Percentiles rank a stretch among this genome's conserved stretches.
phyloP scores from a whole-genome alignment of 2,113 vertebrate species.

The Patagioenas fasciata region DNA sequence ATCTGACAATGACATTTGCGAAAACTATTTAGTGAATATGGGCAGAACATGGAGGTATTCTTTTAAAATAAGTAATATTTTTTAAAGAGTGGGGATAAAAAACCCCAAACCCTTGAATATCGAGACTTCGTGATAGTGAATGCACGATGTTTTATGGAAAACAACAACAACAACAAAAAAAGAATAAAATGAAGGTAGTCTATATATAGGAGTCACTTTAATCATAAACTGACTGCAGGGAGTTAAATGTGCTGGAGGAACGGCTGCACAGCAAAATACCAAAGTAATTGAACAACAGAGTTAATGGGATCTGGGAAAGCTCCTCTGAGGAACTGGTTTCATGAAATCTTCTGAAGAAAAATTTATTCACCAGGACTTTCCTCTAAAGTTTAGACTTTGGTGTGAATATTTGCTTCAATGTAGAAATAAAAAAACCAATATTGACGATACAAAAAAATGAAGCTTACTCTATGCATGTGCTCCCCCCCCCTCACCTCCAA shows the following conservation, averaged over 20 bases:
- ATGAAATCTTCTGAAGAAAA: not conserved
- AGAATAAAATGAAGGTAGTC: not conserved
- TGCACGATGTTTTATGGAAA: not conserved
- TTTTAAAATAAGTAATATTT: not conserved
- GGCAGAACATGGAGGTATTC: not conserved
- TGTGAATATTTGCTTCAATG: not conserved
- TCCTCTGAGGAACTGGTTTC: not conserved
- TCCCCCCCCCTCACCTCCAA: accelerated
- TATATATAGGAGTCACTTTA: not conserved
- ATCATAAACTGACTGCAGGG: not conserved
- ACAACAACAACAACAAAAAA: not conserved
- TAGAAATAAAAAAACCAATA: not conserved
- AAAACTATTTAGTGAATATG: not conserved
- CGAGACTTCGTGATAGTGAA: not conserved
- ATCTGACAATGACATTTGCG: not conserved
- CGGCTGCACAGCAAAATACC: not conserved
- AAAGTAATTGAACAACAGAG: not conserved
- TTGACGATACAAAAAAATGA: not conserved
- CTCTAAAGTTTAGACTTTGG: not conserved
- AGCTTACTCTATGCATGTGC: not conserved
- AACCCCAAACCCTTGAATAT: accelerated
- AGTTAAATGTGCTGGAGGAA: not conserved
- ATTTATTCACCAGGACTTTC: not conserved
- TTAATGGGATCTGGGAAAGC: not conserved
- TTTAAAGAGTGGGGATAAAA: not conserved